Evolutionary conservation across 1,140 invertebrate species (phyloP).

Genomic region (Tribolium madens): DNA sequence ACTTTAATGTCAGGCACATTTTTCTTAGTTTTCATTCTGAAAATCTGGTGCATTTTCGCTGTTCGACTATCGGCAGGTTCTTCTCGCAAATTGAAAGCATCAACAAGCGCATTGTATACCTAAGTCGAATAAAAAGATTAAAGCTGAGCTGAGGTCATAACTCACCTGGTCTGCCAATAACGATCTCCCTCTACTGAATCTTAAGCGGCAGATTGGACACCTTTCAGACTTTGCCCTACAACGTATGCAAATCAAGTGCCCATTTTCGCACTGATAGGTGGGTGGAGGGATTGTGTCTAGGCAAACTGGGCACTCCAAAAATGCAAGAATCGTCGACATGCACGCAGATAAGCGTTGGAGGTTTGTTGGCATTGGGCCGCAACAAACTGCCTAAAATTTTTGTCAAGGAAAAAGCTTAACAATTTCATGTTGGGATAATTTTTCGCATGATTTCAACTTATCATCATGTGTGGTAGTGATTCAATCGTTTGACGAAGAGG

Average conservation of each 20-base stretch:
- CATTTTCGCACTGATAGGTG: constrained; percentile 76
- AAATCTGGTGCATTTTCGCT: constrained; percentile 59
- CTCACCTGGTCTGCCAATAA: constrained; percentile 70
- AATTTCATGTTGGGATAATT: neutral
- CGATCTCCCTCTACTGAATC: constrained; percentile 68
- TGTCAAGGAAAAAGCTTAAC: neutral
- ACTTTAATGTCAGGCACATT: constrained; percentile 60
- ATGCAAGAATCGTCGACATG: constrained; percentile 67
- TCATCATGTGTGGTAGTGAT: too few species aligned
- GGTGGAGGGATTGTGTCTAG: constrained; percentile 73
- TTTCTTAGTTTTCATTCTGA: constrained; percentile 56
- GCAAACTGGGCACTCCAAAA: constrained; percentile 75
- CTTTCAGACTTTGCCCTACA: constrained; percentile 71
- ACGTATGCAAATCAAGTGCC: constrained; percentile 73
- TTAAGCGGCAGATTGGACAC: constrained; percentile 74
- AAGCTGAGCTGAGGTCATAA: constrained; percentile 57
- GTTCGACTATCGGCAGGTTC: constrained; percentile 55
- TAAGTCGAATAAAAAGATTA: constrained; percentile 53
- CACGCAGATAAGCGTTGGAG: constrained; percentile 67
- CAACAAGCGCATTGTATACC: constrained; percentile 67
- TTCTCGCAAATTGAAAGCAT: constrained; percentile 66
- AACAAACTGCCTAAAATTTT: constrained; percentile 66
- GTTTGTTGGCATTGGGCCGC: constrained; percentile 69
- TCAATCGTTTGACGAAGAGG: neutral
- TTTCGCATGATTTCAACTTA: too few species aligned